phyloP scores from a whole-genome alignment of 1,140 invertebrate species.

The Psix sp. region DNA sequence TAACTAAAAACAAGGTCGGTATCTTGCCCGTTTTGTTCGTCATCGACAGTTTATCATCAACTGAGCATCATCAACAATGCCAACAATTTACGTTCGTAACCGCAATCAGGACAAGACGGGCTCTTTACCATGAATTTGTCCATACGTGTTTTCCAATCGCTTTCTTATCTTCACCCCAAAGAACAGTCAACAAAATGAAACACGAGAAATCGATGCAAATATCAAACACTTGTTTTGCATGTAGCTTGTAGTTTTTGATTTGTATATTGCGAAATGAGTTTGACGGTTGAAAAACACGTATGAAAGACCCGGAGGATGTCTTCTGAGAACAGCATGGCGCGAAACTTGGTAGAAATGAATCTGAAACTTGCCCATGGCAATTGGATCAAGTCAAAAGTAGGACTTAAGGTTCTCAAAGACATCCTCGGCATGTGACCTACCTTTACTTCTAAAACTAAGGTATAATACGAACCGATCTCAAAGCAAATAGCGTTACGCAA shows the following conservation, averaged over 20 bases:
- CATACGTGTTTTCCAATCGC: slow-evolving; percentile 39
- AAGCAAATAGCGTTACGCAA: slow-evolving; percentile 78
- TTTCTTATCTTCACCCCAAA: not conserved
- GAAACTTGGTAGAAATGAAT: slow-evolving; percentile 3
- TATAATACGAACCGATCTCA: slow-evolving; percentile 76
- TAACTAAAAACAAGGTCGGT: slow-evolving; percentile 73
- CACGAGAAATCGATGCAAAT: too few species aligned
- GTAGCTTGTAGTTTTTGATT: not conserved
- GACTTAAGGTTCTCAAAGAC: slow-evolving; percentile 62
- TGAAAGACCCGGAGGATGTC: slow-evolving; percentile 22
- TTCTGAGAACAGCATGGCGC: slow-evolving; percentile 31
- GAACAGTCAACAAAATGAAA: not conserved
- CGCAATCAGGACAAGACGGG: slow-evolving; percentile 62
- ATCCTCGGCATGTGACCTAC: slow-evolving; percentile 72
- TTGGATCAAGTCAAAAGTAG: not conserved
- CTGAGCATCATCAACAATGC: not conserved
- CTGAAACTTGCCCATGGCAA: not conserved
- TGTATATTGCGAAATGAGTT: not conserved
- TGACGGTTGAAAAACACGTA: slow-evolving; percentile 29
- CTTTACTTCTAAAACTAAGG: slow-evolving; percentile 76
- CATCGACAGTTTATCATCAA: slow-evolving; percentile 22
- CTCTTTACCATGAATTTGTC: slow-evolving; percentile 60
- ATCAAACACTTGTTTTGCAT: not conserved
- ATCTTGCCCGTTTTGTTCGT: slow-evolving; percentile 63
- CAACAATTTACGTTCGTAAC: not conserved